Evolutionary conservation across 2,888 invertebrate species (phyloP).

Genomic region (Luffia ferchaultella): DNA sequence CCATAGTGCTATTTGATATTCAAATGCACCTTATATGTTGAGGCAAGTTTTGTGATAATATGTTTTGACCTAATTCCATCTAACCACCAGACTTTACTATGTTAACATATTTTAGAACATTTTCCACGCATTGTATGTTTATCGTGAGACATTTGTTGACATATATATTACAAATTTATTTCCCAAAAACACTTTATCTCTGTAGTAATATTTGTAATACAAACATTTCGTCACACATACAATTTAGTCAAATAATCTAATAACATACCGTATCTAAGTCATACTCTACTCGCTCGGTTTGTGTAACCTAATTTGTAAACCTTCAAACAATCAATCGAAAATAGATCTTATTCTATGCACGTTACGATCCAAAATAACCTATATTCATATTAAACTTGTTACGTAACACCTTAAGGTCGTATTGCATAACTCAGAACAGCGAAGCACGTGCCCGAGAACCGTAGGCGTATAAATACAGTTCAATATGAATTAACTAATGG

Average conservation of each 20-base stretch:
- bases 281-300: background rate
- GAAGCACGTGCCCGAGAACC: background rate
- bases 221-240: background rate
- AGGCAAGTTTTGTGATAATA: no score
- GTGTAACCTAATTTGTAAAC: background rate
- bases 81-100: no score
- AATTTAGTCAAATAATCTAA: background rate
- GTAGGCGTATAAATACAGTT: background rate
- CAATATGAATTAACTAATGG: background rate
- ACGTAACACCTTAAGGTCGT: constrained; percentile 58
- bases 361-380: background rate
- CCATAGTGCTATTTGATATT: no score
- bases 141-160: no score
- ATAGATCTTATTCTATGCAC: background rate
- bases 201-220: background rate
- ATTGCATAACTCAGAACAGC: constrained; percentile 45
- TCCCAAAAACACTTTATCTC: no score
- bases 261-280: background rate
- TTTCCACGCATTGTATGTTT: no score
- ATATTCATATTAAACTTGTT: constrained; percentile 21
- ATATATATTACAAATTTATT: no score
- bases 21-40: no score
- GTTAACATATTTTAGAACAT: no score
- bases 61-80: no score
- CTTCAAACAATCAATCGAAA: background rate